phyloP scores from a whole-genome alignment of 2,113 vertebrate species.

The Diadophis punctatus region DNA sequence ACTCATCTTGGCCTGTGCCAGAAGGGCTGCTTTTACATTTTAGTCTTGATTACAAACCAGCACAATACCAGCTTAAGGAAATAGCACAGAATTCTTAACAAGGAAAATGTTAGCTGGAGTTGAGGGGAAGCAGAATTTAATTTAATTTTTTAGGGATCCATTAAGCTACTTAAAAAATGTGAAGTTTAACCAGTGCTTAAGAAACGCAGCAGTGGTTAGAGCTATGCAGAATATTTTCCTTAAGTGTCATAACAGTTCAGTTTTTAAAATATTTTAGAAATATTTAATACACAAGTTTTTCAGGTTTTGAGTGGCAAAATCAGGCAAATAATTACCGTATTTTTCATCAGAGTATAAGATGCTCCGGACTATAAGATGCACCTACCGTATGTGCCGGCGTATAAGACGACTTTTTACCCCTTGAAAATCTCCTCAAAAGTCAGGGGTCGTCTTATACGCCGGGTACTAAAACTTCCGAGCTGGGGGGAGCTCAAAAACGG shows the following conservation, averaged over 20 bases:
- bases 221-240: background rate
- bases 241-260: background rate
- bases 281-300: background rate
- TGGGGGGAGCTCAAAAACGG: no score
- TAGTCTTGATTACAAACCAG: background rate
- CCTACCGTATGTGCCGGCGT: no score
- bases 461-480: no score
- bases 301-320: background rate
- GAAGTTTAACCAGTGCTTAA: background rate
- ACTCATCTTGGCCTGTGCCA: background rate
- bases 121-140: background rate
- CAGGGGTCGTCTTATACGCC: no score
- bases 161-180: background rate
- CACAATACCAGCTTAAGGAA: background rate
- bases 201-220: background rate
- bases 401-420: no score
- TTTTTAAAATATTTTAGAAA: background rate
- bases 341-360: no score
- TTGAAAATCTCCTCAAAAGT: no score
- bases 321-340: background rate
- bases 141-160: background rate
- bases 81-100: background rate
- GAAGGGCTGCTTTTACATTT: background rate
- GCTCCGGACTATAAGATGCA: no score
- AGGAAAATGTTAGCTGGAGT: background rate